phyloP scores from a whole-genome alignment of 2,797 vertebrate genomes.

The Sparus aurata region DNA sequence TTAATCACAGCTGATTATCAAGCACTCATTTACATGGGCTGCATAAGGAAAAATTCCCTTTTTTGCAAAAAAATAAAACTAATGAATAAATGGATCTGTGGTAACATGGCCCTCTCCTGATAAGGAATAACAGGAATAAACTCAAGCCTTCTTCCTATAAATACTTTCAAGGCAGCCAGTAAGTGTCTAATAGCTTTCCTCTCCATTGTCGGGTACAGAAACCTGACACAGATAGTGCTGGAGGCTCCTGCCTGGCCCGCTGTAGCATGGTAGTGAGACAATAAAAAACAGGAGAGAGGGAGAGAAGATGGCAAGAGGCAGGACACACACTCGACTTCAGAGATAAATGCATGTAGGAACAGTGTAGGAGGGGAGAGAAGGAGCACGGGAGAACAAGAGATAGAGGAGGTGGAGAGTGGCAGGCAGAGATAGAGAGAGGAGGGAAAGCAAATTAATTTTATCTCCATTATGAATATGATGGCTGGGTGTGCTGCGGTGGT shows the following conservation, averaged over 20 bases:
- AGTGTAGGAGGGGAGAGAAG: conserved; percentile 24
- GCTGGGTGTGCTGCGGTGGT: conserved; percentile 38
- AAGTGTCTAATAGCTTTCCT: conserved; percentile 38
- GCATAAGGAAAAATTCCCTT: neutral
- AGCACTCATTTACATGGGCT: conserved; percentile 21
- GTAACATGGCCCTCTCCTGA: conserved; percentile 27
- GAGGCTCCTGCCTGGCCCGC: conserved; percentile 24
- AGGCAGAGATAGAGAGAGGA: conserved; percentile 49
- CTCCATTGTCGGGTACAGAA: conserved; percentile 34
- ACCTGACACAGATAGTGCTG: conserved; percentile 41
- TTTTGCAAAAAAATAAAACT: conserved; percentile 8
- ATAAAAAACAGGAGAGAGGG: neutral
- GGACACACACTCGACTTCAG: conserved; percentile 11
- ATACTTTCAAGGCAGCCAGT: conserved; percentile 38
- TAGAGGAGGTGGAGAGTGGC: conserved; percentile 49
- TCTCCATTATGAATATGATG: conserved; percentile 69
- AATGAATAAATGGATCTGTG: conserved; percentile 19
- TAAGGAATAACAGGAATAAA: conserved; percentile 27
- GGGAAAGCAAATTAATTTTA: conserved; percentile 68
- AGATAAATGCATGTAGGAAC: conserved; percentile 41
- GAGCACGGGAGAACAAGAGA: conserved; percentile 25
- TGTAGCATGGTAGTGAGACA: conserved; percentile 18
- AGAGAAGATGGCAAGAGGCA: neutral
- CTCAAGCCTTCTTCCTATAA: conserved; percentile 17
- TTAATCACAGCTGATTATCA: conserved; percentile 16